Conservation (phyloP, 1,140 invertebrate species). For the Bombus difficillimus region DNA sequence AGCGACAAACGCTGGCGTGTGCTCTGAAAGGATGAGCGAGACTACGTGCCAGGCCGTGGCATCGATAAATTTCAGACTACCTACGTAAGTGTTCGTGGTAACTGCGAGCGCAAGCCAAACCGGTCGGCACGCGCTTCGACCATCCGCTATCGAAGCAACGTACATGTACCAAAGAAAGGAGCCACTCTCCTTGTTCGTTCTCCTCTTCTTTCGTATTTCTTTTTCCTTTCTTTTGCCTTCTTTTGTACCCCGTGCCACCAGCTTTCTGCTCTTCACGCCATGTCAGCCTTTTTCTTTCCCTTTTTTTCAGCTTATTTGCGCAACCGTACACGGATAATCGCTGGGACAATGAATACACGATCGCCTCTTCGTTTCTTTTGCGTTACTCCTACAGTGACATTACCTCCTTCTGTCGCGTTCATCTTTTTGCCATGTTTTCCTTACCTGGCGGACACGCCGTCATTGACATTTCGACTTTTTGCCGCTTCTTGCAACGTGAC, state of each 20-base stretch:
- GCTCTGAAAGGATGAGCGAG: constrained; percentile 36
- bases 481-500: not conserved
- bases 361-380: not conserved
- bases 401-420: not conserved
- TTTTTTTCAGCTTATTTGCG: constrained; percentile 7
- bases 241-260: not conserved
- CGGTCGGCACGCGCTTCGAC: constrained; percentile 72
- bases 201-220: not conserved
- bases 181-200: not conserved
- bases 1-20: constrained; percentile 31
- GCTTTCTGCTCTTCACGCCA: not conserved
- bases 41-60: constrained; percentile 29
- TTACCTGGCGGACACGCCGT: not conserved
- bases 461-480: constrained; percentile 1
- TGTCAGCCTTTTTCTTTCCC: not conserved
- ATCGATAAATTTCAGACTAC: constrained; percentile 62
- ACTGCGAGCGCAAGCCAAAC: constrained; percentile 65
- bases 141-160: constrained; percentile 44
- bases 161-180: constrained; percentile 28
- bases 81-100: constrained; percentile 50
- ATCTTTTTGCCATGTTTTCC: not conserved
- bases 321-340: constrained; percentile 25
- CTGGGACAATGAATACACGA: constrained; percentile 29
- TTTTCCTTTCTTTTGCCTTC: not conserved
- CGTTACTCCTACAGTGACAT: constrained; percentile 17